Base-by-base conservation (phyloP, 1,140 invertebrate species). In the Camponotus vicinus region DNA sequence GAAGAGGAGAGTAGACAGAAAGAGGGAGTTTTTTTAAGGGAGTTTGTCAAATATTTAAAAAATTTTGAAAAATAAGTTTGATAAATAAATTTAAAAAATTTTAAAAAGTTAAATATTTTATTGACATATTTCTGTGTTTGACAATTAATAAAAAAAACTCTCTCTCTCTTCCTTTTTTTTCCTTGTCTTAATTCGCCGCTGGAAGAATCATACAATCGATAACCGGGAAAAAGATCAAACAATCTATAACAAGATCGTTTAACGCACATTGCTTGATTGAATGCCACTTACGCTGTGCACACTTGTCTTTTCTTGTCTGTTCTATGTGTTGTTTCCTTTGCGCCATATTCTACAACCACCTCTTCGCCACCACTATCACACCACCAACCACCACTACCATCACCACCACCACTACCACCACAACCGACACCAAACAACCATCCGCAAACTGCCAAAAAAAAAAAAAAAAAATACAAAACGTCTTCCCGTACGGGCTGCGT, bases 281-380 rank as follows among this genome's bases (percentile, higher is more conserved):
- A 95, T 95, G 94, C 92, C 91, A 94, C 94, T 95, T 94, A 95
- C 90, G 94, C 94, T 94, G 91, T 93, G 92, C 93, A 95, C 94
- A 92, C 92, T 83, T 93, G 93, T 95, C 93, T 86, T 92, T 93
- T 94, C 92, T 91, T 91, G 92, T 95, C 95, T 95, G 94, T 95
- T 95, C 94, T 95, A 95, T 95, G 95, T 95, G 93, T 94, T 94
- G 90, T 95, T 95, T 95, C 93, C 92, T 94, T 94, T 95, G 92
- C 91, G 93, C 94, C 91, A 92, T 91, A 89, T 80, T 89, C 88
- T 87, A 93, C 92, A 88, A 93, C 92, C 89, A 93, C 88, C 89
- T 83, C 79, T 92, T 92, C 92, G 92, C 91, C 91, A 83, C 88
- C 91, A 91, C 92, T 89, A 89, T 92, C 90, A 80, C 90, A 92